Evolutionary conservation across 2,888 invertebrate genomes (phyloP), one percentile per base, ranked within the genome.

Genomic region (Dugesia japonica): DNA sequence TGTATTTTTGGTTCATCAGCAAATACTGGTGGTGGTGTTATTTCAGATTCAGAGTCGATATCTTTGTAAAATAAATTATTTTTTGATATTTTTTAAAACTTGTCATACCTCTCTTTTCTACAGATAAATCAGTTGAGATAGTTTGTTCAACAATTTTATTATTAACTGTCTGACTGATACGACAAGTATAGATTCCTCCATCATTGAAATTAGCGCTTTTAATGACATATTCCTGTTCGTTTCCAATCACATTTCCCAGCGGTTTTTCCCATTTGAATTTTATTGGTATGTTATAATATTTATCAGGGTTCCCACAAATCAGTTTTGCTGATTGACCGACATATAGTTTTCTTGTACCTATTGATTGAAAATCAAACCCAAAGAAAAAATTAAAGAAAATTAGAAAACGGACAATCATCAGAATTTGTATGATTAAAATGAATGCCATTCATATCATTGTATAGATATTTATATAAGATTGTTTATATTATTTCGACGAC

Each of bases 401-500:
- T 9, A 4, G 4, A n/a, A 56, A 20, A 1, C n/a, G n/a, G n/a
- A 56, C 17, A 56, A 56, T 13, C 4, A 7, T 56, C 17, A 23
- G 7, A 13, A n/a, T 1, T 13, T 56, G 4, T n/a, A 56, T 56
- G 7, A 23, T 56, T 56, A 20, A 7, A 4, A 56, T 56, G 1
- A 56, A 56, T 56, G 23, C 7, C 23, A 56, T 56, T 56, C n/a
- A 20, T n/a, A n/a, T 9, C 4, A 20, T 20, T 13, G 4, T n/a
- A n/a, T n/a, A 9, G n/a, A 56, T 56, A 56, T 56, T 56, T 56
- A 56, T 56, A 56, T 56, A n/a, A n/a, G 23, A 23, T 56, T 56
- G 56, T 56, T 56, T 56, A n/a, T n/a, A n/a, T n/a, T n/a, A 56
- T 23, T n/a, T 56, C 56, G 56, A 56, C 4, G 56, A 56, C 56